Conservation (phyloP, 2,888 invertebrate species). For the Catotricha subobsoleta region DNA sequence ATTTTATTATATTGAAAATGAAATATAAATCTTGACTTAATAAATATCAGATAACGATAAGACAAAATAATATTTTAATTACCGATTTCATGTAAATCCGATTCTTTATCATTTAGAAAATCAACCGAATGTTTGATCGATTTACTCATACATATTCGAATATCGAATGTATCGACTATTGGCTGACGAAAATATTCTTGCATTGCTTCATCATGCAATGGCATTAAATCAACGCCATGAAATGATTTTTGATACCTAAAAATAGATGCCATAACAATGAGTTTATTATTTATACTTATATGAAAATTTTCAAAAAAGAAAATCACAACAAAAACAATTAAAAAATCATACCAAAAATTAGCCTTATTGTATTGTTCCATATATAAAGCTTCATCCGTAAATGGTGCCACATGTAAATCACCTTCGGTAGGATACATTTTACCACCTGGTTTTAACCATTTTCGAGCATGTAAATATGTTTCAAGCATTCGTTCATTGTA, state of each 20-base stretch:
- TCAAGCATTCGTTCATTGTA: conserved; percentile 99
- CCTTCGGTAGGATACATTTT: conserved; percentile 97
- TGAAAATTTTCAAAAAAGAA: neutral
- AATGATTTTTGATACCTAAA: conserved; percentile 99
- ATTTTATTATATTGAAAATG: neutral
- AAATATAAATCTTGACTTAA: conserved; percentile 8
- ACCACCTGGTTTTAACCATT: conserved; percentile 83
- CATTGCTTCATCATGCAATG: conserved; percentile 79
- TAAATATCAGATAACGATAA: conserved; percentile 5
- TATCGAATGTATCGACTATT: conserved; percentile 96
- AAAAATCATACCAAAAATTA: conserved; percentile 62
- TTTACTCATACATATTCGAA: conserved; percentile 89
- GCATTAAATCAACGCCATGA: conserved; percentile 90
- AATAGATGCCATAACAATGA: too few species aligned
- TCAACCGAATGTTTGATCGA: conserved; percentile 86
- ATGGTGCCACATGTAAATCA: conserved; percentile 93
- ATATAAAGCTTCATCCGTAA: conserved; percentile 91
- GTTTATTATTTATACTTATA: too few species aligned
- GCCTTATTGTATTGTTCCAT: conserved; percentile 98
- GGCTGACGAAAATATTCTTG: conserved; percentile 97
- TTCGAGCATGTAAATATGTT: conserved; percentile 94
- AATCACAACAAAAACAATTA: neutral
- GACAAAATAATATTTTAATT: conserved; percentile 15
- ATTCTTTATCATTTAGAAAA: conserved; percentile 80
- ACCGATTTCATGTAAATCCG: conserved; percentile 78